Evolutionary conservation across 2,797 vertebrate species (phyloP), one percentile per base, ranked within the genome.

Genomic region (Leptoclinus maculatus): DNA sequence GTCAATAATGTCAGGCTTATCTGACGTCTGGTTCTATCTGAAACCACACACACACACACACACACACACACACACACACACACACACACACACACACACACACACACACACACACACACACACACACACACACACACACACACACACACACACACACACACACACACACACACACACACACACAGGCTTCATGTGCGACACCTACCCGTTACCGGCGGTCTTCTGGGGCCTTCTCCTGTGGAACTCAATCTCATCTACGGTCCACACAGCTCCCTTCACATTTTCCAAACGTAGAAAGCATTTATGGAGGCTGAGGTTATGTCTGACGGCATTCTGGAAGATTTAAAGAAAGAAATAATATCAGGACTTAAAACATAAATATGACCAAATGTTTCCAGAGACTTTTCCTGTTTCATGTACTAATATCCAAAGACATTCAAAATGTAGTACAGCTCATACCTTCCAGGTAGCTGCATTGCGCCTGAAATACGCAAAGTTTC

Each of bases 281-380:
- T 98, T 99, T 95, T 99, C 98, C 96, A 99, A 95, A 91, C 98
- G 97, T 82, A 99, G 97, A 91, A 99, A 99, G 96, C 98, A 99
- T 95, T 99, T 99, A 94, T 99, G 98, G 91, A 99, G 98, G 94
- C 98, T 99, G 94, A 99, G 97, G 93, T 99, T 99, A 94, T 99
- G 98, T 93, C 98, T 97, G 94, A 99, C 98, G 82, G 98, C 98
- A 93, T 99, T 99, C 98, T 99, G 94, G 17, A 76, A 57, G 43
- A 72, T 64, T 10, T 27, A 68, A 39, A 36, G 68, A 51, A 39
- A 13, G 51, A 0, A 17, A 36, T 17, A 11, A 3, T 25, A 54
- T 45, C 13, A 53, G 12, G 13, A 63, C 21, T 7, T n/a, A 58
- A 64, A 49, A 49, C 23, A 65, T 19, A 51, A 14, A 53, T 23